Percentiles rank a stretch among this genome's conserved stretches.
These are phyloP conservation scores for Ifrita kowaldi DNA, from an alignment of 2,113 vertebrate species.

Conservation along the genomic window DNA sequence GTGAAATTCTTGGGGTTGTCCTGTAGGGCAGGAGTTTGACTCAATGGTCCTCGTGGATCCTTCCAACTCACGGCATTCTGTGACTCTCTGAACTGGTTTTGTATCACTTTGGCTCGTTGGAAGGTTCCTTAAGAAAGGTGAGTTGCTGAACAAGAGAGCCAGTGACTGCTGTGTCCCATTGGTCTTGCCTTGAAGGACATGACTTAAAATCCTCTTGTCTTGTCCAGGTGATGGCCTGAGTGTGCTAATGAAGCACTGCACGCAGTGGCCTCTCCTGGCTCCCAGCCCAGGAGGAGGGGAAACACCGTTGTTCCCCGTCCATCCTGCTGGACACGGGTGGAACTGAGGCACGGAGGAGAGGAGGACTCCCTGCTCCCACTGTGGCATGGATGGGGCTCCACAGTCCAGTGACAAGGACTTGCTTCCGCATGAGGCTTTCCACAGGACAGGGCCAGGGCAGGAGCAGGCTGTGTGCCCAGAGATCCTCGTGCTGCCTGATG, in stretches of 20 bases:
- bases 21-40: background rate
- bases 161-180: background rate
- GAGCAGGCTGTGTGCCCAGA: background rate
- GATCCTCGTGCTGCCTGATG: no score
- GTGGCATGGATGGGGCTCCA: background rate
- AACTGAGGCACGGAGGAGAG: background rate
- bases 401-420: background rate
- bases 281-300: background rate
- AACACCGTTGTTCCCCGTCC: background rate
- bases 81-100: background rate
- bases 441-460: background rate
- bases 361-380: background rate
- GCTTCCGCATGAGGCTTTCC: background rate
- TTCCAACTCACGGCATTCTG: background rate
- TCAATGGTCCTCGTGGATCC: background rate
- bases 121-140: background rate
- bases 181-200: background rate
- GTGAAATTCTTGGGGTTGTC: background rate
- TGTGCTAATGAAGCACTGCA: background rate
- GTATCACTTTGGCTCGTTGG: background rate
- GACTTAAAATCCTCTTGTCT: background rate
- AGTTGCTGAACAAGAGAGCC: background rate
- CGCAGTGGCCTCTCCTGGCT: background rate
- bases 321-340: background rate
- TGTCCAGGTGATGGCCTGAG: background rate